Percentiles rank a stretch among this genome's conserved stretches.
These are phyloP conservation scores for Hemitrygon akajei DNA, from an alignment of 2,797 vertebrate species.

Conservation along the genomic window DNA sequence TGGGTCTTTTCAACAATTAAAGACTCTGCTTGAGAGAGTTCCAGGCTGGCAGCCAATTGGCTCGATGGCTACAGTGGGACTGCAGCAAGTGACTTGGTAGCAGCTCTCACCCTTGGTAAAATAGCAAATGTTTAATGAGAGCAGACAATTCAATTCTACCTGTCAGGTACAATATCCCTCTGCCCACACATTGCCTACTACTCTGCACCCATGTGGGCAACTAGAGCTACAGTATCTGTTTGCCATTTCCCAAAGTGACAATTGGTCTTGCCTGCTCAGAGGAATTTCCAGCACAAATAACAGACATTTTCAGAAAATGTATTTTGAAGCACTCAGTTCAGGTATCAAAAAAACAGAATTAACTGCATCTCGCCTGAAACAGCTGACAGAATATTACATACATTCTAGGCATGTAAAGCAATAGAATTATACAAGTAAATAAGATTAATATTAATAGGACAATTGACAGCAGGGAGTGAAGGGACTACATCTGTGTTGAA, in stretches of 20 bases:
- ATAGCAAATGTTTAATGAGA: neutral
- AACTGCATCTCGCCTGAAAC: conserved; percentile 15
- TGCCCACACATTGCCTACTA: neutral
- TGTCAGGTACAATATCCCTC: neutral
- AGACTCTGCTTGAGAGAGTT: neutral
- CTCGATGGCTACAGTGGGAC: neutral
- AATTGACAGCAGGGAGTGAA: neutral
- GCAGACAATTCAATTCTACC: neutral
- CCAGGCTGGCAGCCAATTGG: neutral
- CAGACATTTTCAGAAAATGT: conserved; percentile 21
- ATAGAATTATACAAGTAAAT: no score
- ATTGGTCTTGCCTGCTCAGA: neutral
- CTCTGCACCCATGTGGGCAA: neutral
- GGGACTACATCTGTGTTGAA: no score
- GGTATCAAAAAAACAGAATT: neutral
- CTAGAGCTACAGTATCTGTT: neutral
- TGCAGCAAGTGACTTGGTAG: neutral
- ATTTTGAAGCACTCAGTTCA: neutral
- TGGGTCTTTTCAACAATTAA: neutral
- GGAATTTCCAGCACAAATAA: neutral
- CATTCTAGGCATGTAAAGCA: neutral
- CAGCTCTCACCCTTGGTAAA: neutral
- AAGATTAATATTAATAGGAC: neutral
- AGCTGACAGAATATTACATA: conserved; percentile 39
- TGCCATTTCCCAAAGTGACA: neutral